Evolutionary conservation across 2,797 vertebrate species (phyloP).

Genomic region (Emys orbicularis): DNA sequence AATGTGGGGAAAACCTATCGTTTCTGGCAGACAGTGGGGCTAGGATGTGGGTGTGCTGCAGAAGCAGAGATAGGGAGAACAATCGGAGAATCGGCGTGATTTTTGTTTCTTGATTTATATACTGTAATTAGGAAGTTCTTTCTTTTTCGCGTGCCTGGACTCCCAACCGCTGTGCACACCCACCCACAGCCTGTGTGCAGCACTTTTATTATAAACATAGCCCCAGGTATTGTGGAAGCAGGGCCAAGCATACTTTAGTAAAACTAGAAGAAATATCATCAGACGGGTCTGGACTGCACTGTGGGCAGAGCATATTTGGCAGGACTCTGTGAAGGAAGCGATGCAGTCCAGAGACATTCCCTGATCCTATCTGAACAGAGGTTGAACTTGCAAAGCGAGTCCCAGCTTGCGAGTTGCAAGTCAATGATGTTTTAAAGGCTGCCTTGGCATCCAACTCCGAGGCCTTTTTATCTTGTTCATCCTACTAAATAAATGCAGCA

Average conservation of each 20-base stretch:
- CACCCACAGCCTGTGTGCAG: slow-evolving; percentile 50
- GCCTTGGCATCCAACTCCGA: slow-evolving; percentile 59
- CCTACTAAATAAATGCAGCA: slow-evolving; percentile 50
- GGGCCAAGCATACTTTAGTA: slow-evolving; percentile 78
- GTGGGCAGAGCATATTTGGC: slow-evolving; percentile 77
- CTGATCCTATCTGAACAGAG: slow-evolving; percentile 76
- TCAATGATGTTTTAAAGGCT: slow-evolving; percentile 56
- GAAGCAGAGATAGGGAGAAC: neutral
- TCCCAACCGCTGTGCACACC: slow-evolving; percentile 60
- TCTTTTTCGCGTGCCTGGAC: slow-evolving; percentile 58
- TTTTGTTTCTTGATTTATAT: slow-evolving; percentile 35
- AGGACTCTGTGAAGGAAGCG: slow-evolving; percentile 70
- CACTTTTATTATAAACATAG: slow-evolving; percentile 70
- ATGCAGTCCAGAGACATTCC: slow-evolving; percentile 72
- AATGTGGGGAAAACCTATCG: accelerated
- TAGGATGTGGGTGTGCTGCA: neutral
- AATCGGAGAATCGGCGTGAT: neutral
- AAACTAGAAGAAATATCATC: slow-evolving; percentile 77
- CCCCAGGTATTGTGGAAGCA: slow-evolving; percentile 64
- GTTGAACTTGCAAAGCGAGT: slow-evolving; percentile 75
- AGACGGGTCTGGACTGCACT: slow-evolving; percentile 76
- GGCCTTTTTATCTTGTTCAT: slow-evolving; percentile 43
- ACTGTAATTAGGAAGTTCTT: slow-evolving; percentile 25
- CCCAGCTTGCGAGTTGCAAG: slow-evolving; percentile 65
- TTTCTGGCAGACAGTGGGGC: neutral